phyloP scores from a whole-genome alignment of 37 sponge, comb jelly and placozoan genomes.

The Ianthella basta region DNA sequence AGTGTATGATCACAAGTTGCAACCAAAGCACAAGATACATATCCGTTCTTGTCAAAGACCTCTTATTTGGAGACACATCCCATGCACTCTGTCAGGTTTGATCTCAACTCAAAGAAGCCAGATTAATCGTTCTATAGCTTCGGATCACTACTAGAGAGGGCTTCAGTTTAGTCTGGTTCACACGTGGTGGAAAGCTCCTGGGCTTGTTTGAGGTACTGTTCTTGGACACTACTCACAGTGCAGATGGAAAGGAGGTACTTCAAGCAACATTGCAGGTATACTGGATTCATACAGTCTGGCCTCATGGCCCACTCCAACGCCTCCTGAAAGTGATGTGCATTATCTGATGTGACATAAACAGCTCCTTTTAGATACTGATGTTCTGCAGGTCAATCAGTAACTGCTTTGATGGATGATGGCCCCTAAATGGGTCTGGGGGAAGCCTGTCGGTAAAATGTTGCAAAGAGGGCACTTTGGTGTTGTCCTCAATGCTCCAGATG shows the following conservation, averaged over 20 bases:
- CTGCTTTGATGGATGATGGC: too few relatives aligned
- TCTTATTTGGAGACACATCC: too few relatives aligned
- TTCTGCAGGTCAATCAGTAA: neutral
- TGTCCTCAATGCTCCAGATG: too few relatives aligned
- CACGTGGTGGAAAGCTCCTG: neutral
- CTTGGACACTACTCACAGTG: neutral
- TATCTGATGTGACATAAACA: conserved; percentile 2
- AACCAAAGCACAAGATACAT: too few relatives aligned
- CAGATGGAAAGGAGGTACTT: conserved; percentile 4
- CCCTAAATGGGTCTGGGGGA: too few relatives aligned
- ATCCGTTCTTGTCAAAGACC: too few relatives aligned
- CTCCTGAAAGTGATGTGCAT: neutral
- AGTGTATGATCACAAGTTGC: too few relatives aligned
- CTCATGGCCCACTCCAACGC: neutral
- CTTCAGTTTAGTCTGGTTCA: neutral
- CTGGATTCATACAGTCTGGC: neutral
- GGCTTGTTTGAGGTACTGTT: neutral
- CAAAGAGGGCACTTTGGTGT: too few relatives aligned
- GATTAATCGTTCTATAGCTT: neutral
- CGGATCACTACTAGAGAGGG: neutral
- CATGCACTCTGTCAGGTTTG: too few relatives aligned
- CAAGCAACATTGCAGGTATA: neutral
- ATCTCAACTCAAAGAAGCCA: too few relatives aligned
- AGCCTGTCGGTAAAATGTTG: too few relatives aligned
- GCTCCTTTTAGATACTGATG: neutral